Conservation (phyloP, 2,888 invertebrate genomes). For the Esperia sulphurella region DNA sequence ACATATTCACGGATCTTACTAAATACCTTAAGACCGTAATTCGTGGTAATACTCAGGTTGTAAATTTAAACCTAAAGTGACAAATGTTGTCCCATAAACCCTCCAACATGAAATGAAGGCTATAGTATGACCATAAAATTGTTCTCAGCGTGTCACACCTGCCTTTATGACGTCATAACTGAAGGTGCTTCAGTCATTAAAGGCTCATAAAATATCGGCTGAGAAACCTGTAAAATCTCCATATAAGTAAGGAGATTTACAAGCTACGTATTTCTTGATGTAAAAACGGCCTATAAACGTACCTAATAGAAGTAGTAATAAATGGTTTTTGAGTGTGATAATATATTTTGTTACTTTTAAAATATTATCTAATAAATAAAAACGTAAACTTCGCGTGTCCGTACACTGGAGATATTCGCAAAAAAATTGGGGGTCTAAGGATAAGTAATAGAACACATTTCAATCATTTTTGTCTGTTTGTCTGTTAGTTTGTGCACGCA, state of each 20-base stretch:
- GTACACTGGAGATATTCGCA: too few relatives aligned
- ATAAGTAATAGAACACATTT: too few relatives aligned
- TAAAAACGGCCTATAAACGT: too few relatives aligned
- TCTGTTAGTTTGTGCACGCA: too few relatives aligned
- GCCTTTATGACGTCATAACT: conserved; percentile 43
- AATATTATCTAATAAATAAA: too few relatives aligned
- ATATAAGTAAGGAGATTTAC: background rate
- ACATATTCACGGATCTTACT: background rate
- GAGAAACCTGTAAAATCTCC: conserved; percentile 17
- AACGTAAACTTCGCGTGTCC: too few relatives aligned
- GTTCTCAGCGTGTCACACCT: conserved; percentile 43
- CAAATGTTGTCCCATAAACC: conserved; percentile 38
- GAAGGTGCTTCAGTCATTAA: conserved; percentile 46
- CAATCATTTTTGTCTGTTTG: too few relatives aligned
- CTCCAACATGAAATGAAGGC: conserved; percentile 26
- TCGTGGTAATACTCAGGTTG: background rate
- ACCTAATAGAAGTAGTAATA: too few relatives aligned
- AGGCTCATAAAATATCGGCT: conserved; percentile 35
- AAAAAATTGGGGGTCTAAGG: too few relatives aligned
- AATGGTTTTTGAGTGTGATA: too few relatives aligned
- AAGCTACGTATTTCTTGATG: too few relatives aligned
- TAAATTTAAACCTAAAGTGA: conserved; percentile 17
- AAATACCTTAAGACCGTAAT: conserved; percentile 2
- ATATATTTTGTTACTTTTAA: too few relatives aligned
- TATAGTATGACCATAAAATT: conserved; percentile 43